Conservation (phyloP, 2,113 vertebrate genomes). For the Pluvialis apricaria region DNA sequence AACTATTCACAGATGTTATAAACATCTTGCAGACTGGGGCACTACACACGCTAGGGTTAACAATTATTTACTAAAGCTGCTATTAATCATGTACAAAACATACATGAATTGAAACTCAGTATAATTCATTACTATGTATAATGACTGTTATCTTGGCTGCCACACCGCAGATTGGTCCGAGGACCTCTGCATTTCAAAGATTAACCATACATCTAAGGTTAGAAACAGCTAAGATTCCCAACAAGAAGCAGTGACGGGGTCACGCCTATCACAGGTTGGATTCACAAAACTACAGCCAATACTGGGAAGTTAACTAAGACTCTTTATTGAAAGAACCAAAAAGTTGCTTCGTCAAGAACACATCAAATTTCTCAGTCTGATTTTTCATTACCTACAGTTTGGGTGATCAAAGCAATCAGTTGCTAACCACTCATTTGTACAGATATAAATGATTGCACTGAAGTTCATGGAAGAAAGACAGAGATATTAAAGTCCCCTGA, state of each 20-base stretch:
- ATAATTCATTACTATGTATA: neutral
- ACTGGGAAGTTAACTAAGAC: neutral
- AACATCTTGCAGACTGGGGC: neutral
- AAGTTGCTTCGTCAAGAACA: neutral
- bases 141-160: neutral
- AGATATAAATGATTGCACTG: neutral
- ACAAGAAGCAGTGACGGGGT: neutral
- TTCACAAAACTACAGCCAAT: neutral
- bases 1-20: constrained; percentile 6
- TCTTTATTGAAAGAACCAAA: neutral
- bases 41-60: neutral
- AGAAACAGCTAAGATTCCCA: neutral
- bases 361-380: neutral
- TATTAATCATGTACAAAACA: constrained; percentile 25
- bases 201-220: neutral
- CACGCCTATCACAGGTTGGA: neutral
- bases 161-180: neutral
- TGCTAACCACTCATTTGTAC: neutral
- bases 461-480: neutral
- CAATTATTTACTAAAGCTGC: constrained; percentile 13
- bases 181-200: neutral
- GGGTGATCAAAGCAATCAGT: neutral
- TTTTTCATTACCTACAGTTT: neutral
- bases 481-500: neutral
- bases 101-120: neutral